Evolutionary conservation across 2,888 invertebrate genomes (phyloP).

Genomic region (Nipponacmea schrenckii): DNA sequence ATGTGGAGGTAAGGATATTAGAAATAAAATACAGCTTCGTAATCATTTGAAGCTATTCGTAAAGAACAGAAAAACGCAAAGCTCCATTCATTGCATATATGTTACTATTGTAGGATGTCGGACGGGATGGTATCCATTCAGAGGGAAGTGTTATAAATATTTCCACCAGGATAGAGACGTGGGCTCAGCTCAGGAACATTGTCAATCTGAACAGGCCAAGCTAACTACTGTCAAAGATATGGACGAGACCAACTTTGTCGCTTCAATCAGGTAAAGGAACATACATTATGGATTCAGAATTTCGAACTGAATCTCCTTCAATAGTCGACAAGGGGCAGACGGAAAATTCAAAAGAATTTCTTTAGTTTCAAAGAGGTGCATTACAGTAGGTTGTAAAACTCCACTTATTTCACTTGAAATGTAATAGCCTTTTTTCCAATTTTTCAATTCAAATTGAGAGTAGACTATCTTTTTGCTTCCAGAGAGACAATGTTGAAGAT

Average conservation of each 20-base stretch:
- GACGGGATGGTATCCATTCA: slow-evolving; percentile 25
- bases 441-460: too few relatives aligned
- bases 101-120: slow-evolving; percentile 26
- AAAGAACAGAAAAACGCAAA: too few relatives aligned
- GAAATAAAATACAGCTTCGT: background rate
- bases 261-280: background rate
- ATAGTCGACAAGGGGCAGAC: too few relatives aligned
- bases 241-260: background rate
- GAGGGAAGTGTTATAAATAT: slow-evolving; percentile 26
- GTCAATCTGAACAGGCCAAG: background rate
- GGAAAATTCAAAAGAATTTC: too few relatives aligned
- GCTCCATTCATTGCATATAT: too few relatives aligned
- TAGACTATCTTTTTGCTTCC: background rate
- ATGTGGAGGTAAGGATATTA: slow-evolving; percentile 39
- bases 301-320: too few relatives aligned
- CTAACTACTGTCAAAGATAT: background rate
- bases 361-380: too few relatives aligned
- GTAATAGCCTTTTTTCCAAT: too few relatives aligned
- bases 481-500: background rate
- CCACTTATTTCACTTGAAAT: too few relatives aligned
- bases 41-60: too few relatives aligned
- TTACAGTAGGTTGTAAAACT: too few relatives aligned
- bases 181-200: background rate
- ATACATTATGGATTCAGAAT: background rate
- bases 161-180: slow-evolving; percentile 15